Evolutionary conservation across 2,888 invertebrate species (phyloP).

Genomic region (Volucella bombylans): DNA sequence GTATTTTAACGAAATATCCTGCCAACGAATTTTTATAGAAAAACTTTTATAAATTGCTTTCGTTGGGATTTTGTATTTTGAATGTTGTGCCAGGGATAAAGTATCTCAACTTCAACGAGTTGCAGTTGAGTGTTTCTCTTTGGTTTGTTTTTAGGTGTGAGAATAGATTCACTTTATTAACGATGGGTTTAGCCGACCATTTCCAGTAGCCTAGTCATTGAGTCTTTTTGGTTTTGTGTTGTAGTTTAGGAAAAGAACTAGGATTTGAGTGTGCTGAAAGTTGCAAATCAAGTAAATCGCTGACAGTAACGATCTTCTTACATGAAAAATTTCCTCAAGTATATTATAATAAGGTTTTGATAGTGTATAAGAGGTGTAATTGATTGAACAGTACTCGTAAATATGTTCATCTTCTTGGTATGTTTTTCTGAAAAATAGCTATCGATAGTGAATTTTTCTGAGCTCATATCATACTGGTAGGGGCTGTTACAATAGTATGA

Average conservation of each 20-base stretch:
- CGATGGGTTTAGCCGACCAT: slow-evolving; percentile 14
- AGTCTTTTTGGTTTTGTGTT: not conserved
- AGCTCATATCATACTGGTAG: too few species aligned
- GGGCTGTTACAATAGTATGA: too few species aligned
- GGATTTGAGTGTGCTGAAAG: slow-evolving; percentile 1
- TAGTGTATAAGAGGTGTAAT: too few species aligned
- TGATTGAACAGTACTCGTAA: too few species aligned
- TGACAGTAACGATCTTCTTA: too few species aligned
- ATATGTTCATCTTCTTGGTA: too few species aligned
- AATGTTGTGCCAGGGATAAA: slow-evolving; percentile 23
- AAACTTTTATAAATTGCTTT: slow-evolving; percentile 82
- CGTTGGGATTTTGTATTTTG: slow-evolving; percentile 73
- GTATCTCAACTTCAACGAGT: not conserved
- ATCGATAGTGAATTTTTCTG: too few species aligned
- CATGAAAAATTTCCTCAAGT: too few species aligned
- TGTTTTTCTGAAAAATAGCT: too few species aligned
- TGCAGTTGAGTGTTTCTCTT: not conserved
- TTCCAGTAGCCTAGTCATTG: too few species aligned
- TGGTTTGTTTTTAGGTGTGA: slow-evolving; percentile 11
- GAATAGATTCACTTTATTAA: slow-evolving; percentile 22
- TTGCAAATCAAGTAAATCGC: not conserved
- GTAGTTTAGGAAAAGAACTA: not conserved
- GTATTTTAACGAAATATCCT: slow-evolving; percentile 81
- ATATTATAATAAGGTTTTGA: too few species aligned
- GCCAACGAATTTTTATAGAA: slow-evolving; percentile 81